Evolutionary conservation across 2,113 vertebrate genomes (phyloP).

Genomic region (Hyla sarda): DNA sequence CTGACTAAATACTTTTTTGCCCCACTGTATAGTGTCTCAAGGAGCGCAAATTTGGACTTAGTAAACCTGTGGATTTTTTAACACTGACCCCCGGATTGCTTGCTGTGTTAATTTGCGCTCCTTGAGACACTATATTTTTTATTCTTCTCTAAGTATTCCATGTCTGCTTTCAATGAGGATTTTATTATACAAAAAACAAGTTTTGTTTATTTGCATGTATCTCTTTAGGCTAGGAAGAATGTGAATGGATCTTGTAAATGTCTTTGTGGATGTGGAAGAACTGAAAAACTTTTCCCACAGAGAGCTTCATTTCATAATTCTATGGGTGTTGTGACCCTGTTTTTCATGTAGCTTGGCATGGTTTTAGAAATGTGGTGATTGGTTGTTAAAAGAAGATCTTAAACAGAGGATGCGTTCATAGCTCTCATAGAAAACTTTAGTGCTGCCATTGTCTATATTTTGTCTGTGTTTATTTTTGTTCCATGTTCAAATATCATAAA

Average conservation of each 20-base stretch:
- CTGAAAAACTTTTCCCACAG: conserved; percentile 18
- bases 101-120: no score
- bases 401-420: conserved; percentile 19
- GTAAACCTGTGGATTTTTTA: no score
- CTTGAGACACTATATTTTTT: no score
- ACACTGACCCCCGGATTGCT: no score
- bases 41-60: no score
- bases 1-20: no score
- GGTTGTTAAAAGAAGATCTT: not conserved
- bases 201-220: conserved; percentile 65
- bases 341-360: not conserved
- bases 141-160: no score
- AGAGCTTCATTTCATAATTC: not conserved
- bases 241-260: conserved; percentile 54
- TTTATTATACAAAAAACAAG: conserved; percentile 62
- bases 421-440: not conserved
- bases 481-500: conserved; percentile 55
- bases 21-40: no score
- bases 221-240: conserved; percentile 66
- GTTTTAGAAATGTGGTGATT: conserved; percentile 40
- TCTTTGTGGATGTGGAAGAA: conserved; percentile 66
- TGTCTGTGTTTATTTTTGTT: conserved; percentile 64
- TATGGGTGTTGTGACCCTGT: not conserved
- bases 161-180: no score
- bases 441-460: conserved; percentile 36